Base-by-base conservation (phyloP, 2,888 invertebrate species). In the Idaea biselata region DNA sequence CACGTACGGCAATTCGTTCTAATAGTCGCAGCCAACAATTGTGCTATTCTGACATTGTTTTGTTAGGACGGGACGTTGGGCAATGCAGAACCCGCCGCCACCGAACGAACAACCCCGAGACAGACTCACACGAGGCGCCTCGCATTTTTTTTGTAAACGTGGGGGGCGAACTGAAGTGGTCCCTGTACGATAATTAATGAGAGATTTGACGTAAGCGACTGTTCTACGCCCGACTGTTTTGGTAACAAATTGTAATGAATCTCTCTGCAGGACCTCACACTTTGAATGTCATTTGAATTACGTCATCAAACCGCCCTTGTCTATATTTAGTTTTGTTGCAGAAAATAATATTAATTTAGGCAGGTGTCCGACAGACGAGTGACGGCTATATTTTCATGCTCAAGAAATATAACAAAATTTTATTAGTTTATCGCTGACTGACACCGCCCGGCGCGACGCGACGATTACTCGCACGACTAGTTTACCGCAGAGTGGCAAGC, bases 1-100 rank as follows among this genome's bases (percentile, higher is more conserved):
- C 89, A 89, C 88, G 89, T 88, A 86, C 86, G 76, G 79, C 88
- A 84, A 88, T 89, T 89, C 86, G 84, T 87, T 86, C 86, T 88
- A 87, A 89, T 88, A 86, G 89, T 83, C 82, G 80, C 82, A 76
- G 81, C 81, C 86, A 84, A 86, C 87, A 87, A 87, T 86, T 74
- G 79, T 78, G 81, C 79, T 77, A 77, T 77, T 78, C 73, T 76
- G 76, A 77, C 84, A 83, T 84, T 89, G 89, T 91, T 91, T 89
- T 89, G 85, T 88, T 88, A 87, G 87, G 82, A 81, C 76, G 69
- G 74, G 72, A 81, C 83, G 81, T 79, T 81, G 80, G 77, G 75
- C 84, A 78, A 88, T 86, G 86, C 88, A 85, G 85, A 88, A 85
- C 82, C 75, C 71, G 70, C 73, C 73, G 71, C 74, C 73, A 76